Base-by-base conservation (phyloP, 2,113 vertebrate species). In the Caloenas nicobarica region DNA sequence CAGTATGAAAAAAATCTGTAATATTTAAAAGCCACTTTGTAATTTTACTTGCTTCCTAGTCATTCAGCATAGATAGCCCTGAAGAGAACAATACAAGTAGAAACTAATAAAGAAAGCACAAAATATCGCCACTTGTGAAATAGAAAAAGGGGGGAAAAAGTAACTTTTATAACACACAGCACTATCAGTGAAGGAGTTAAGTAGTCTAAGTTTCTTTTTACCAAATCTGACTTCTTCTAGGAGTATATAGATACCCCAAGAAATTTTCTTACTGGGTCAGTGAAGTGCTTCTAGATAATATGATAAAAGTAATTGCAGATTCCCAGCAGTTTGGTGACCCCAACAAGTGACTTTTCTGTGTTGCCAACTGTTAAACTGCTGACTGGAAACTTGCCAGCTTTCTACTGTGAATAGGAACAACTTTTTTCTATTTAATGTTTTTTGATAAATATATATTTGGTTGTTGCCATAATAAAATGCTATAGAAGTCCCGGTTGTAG, bases 401-500 rank as follows among this genome's bases (percentile, higher is more conserved):
- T 79, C 65, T 88, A 71, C 53, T 84, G 80, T 76, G 29, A 44
- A 79, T 72, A 28, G 36, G 42, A 95, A 84, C 29, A 21, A 53
- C 29, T 68, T 87, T 89, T 51, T 88, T 71, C 16, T 79, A 31
- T 83, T 95, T 86, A 54, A 64, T 91, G 22, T 86, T 96, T 73
- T 87, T 89, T 84, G 81, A 92, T 89, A 94, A 89, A 93, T 91
- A 93, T n/a, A 44, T 90, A 60, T 86, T 86, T 76, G 7, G 53
- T 94, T 88, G 48, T 96, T 96, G 61, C 61, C 76, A 72, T 69
- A 95, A 94, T 86, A 93, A 93, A 91, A 93, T 92, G 34, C 64
- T 73, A 13, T 61, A 24, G 7, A 95, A 90, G 28, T 86, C 58
- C 57, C 80, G 72, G 69, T 57, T 84, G 86, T 76, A 87, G 53